phyloP scores from a whole-genome alignment of 1,140 invertebrate genomes.

The Lethrus apterus region DNA sequence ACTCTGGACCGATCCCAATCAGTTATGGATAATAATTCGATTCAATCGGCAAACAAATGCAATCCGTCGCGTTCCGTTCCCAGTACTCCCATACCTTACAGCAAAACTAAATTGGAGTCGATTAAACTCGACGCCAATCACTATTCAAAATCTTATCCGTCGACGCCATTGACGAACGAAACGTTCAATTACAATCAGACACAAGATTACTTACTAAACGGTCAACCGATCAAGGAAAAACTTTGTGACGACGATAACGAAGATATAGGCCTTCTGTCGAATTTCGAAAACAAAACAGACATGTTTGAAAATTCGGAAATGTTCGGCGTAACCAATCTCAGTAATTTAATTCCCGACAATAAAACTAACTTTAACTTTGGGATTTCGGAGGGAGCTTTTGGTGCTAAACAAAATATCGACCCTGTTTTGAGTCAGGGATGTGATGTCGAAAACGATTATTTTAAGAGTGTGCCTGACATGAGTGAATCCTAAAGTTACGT shows the following conservation, averaged over 20 bases:
- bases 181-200: constrained; percentile 51
- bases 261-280: constrained; percentile 17
- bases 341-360: constrained; percentile 13
- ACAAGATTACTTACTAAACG: constrained; percentile 37
- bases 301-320: constrained; percentile 27
- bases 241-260: constrained; percentile 25
- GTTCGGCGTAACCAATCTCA: constrained; percentile 21
- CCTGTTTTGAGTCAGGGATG: constrained; percentile 5
- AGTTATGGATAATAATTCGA: neutral
- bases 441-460: constrained; percentile 4
- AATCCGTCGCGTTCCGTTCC: constrained; percentile 53
- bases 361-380: constrained; percentile 15
- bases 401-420: constrained; percentile 9
- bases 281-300: constrained; percentile 22
- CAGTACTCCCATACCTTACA: constrained; percentile 51
- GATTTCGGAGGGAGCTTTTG: constrained; percentile 2
- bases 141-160: constrained; percentile 57
- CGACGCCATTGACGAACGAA: constrained; percentile 49
- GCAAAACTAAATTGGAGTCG: constrained; percentile 28
- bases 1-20: neutral
- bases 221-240: constrained; percentile 35
- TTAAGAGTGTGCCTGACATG: constrained; percentile 6
- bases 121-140: constrained; percentile 29
- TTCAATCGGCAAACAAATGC: constrained; percentile 20
- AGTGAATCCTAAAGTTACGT: constrained; percentile 2